Evolutionary conservation across 2,797 vertebrate genomes (phyloP).

Genomic region (Sebastes dallii): DNA sequence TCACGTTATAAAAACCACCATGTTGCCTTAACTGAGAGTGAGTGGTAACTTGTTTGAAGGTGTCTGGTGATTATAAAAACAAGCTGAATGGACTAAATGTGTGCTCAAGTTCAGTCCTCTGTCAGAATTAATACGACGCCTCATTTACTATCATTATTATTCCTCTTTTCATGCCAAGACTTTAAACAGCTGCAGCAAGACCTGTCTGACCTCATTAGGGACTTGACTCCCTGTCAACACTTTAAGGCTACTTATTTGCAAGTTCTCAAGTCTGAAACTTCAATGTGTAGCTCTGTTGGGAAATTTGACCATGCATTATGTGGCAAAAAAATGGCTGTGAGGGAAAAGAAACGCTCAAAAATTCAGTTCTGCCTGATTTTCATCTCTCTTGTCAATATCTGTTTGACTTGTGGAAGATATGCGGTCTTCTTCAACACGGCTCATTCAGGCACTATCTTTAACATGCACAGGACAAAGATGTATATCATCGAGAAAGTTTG

Average conservation of each 20-base stretch:
- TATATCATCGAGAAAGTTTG: not conserved
- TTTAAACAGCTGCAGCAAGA: constrained; percentile 9
- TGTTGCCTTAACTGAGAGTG: not conserved
- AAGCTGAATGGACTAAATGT: not conserved
- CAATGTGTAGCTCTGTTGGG: not conserved
- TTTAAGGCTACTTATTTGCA: not conserved
- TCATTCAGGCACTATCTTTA: not conserved
- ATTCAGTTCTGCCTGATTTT: not conserved
- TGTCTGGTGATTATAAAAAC: not conserved
- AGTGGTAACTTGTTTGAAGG: not conserved
- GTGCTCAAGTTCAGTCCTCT: not conserved
- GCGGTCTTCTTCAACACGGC: not conserved
- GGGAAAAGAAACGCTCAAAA: not conserved
- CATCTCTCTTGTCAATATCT: not conserved
- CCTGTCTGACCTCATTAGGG: constrained; percentile 13
- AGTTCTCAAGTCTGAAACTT: not conserved
- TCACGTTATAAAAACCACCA: not conserved
- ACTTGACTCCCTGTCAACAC: not conserved
- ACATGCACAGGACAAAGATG: not conserved
- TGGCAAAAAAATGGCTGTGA: not conserved
- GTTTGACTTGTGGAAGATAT: not conserved
- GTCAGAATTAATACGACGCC: not conserved
- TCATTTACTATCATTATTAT: constrained; percentile 21
- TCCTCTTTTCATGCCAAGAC: not conserved
- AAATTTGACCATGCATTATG: not conserved